phyloP scores from a whole-genome alignment of 1,140 invertebrate genomes.

The Tetranychus urticae region DNA sequence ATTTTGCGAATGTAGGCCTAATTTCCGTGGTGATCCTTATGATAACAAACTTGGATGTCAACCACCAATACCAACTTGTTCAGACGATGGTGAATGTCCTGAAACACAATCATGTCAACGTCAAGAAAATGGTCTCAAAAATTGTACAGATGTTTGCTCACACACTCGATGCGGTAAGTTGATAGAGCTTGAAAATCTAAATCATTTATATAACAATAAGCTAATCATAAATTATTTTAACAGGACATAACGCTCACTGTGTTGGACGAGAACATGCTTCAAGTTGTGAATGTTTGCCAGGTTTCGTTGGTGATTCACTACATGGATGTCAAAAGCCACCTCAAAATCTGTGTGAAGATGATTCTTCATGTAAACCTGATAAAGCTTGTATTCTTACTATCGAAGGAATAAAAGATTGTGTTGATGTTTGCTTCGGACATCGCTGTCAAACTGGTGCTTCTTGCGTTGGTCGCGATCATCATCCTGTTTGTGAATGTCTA shows the following conservation, averaged over 20 bases:
- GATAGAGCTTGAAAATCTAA: conserved; percentile 8
- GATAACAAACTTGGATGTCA: conserved; percentile 14
- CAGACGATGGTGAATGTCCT: conserved; percentile 8
- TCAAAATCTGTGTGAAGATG: conserved; percentile 28
- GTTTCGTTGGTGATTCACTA: conserved; percentile 38
- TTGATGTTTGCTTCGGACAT: conserved; percentile 7
- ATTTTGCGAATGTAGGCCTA: conserved; percentile 51
- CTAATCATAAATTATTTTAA: conserved; percentile 22
- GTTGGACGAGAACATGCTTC: conserved; percentile 57
- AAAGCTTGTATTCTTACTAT: conserved; percentile 24
- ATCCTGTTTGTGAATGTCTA: conserved; percentile 50
- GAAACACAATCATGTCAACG: conserved; percentile 7
- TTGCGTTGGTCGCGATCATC: conserved; percentile 54
- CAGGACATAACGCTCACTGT: conserved; percentile 49
- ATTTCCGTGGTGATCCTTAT: conserved; percentile 33
- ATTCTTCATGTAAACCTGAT: conserved; percentile 39
- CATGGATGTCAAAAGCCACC: conserved; percentile 10
- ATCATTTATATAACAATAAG: conserved; percentile 15
- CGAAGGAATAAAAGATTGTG: conserved; percentile 12
- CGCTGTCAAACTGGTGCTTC: conserved; percentile 59
- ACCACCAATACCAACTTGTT: conserved; percentile 6
- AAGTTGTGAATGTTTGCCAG: conserved; percentile 40
- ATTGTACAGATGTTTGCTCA: conserved; percentile 36
- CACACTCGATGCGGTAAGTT: conserved; percentile 49
- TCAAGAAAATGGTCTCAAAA: conserved; percentile 6